Evolutionary conservation across 2,888 invertebrate genomes (phyloP).

Genomic region (Mystacides longicornis): DNA sequence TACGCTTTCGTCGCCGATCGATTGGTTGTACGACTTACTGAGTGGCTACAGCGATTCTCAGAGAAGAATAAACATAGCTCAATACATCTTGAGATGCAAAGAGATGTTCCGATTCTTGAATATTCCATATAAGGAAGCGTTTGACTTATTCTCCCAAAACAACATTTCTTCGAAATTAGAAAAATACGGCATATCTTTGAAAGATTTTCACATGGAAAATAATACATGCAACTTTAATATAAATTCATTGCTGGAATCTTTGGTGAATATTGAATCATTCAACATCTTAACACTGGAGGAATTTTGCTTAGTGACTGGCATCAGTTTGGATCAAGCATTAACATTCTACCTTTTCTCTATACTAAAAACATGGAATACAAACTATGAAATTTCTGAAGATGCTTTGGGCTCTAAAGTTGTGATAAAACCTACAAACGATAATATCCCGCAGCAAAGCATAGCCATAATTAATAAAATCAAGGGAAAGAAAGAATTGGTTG

Average conservation of each 20-base stretch:
- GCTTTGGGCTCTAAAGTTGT: constrained; percentile 28
- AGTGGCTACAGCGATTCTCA: constrained; percentile 10
- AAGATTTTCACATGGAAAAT: constrained; percentile 20
- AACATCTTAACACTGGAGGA: constrained; percentile 21
- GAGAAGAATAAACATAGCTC: constrained; percentile 20
- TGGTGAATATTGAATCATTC: constrained; percentile 20
- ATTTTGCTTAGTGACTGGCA: constrained; percentile 20
- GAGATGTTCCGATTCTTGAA: constrained; percentile 19
- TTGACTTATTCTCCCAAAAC: constrained; percentile 17
- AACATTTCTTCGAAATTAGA: constrained; percentile 22
- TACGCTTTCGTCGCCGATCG: constrained; percentile 15
- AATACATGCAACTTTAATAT: constrained; percentile 11
- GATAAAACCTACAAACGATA: constrained; percentile 34
- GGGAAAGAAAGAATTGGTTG: constrained; percentile 38
- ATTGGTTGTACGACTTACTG: constrained; percentile 19
- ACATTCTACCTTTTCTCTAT: constrained; percentile 23
- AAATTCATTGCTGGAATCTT: constrained; percentile 16
- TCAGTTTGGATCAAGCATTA: constrained; percentile 20
- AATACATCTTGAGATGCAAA: constrained; percentile 22
- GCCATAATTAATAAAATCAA: constrained; percentile 42
- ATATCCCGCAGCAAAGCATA: constrained; percentile 35
- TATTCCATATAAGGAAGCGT: constrained; percentile 24
- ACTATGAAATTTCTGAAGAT: constrained; percentile 16
- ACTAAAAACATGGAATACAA: constrained; percentile 20
- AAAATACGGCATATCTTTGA: constrained; percentile 18